phyloP scores from a whole-genome alignment of 2,888 invertebrate species.

The Tachina grossa region DNA sequence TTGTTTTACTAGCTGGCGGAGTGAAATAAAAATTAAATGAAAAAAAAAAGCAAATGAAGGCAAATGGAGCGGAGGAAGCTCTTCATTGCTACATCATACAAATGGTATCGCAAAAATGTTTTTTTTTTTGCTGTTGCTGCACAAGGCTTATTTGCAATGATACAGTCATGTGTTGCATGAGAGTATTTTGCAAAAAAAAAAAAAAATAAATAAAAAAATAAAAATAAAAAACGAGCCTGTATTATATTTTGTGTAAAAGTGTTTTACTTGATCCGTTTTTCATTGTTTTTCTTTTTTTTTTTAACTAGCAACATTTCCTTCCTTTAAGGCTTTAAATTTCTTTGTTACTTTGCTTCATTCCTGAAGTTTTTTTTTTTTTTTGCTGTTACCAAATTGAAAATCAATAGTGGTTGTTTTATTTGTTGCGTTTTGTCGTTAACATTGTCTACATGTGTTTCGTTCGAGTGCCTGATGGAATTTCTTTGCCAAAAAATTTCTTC shows the following conservation, averaged over 20 bases:
- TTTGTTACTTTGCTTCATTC: background rate
- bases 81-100: conserved; percentile 1
- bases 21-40: conserved; percentile 4
- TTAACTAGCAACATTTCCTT: conserved; percentile 42
- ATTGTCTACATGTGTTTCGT: conserved; percentile 58
- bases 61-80: conserved; percentile 8
- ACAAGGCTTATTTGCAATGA: background rate
- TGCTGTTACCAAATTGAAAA: conserved; percentile 76
- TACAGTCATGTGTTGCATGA: conserved; percentile 51
- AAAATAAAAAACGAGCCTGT: background rate
- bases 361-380: conserved; percentile 6
- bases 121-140: background rate
- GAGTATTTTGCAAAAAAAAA: conserved; percentile 8
- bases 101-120: background rate
- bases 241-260: conserved; percentile 67
- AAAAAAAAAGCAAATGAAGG: background rate
- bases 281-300: conserved; percentile 36
- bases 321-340: conserved; percentile 9
- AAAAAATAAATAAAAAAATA: background rate
- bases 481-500: conserved; percentile 46
- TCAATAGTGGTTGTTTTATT: conserved; percentile 74
- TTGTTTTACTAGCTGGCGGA: conserved; percentile 33
- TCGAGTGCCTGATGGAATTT: conserved; percentile 45
- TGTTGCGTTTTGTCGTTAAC: conserved; percentile 52
- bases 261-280: conserved; percentile 65